Evolutionary conservation across 2,888 invertebrate genomes (phyloP), one percentile per base, ranked within the genome.

Genomic region (Stenolophus ochropezus): DNA sequence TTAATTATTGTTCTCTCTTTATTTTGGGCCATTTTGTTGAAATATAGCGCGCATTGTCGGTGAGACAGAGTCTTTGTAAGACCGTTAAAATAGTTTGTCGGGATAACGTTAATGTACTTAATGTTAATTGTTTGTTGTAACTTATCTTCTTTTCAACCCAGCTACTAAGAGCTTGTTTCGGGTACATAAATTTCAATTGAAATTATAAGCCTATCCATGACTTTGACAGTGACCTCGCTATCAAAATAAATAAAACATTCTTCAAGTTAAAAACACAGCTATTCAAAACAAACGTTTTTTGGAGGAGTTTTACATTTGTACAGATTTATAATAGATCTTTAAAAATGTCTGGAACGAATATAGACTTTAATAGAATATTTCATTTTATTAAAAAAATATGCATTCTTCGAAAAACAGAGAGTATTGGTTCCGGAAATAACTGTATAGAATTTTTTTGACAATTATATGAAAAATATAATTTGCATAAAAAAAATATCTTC

Each of bases 121-220:
- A 71, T 73, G 73, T 73, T 73, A 49, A 73, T 47, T 73, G 73
- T 73, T 73, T 47, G 18, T 25, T 74, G 74, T 74, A 51, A 74
- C 23, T 74, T 74, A 74, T 23, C 14, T 71, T 51, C 23, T 49
- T 53, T 51, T 74, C 25, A 74, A 21, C 51, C 51, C 20, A 5
- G 56, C 16, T 53, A 56, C 74, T 25, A 75, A 25, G 27, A 56
- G 56, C 20, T 65, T 42, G 42, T 69, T 42, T 33, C 69, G 11
- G 42, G 61, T 14, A 25, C 61, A 47, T 71, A 71, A 71, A 51
- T 74, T 74, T 21, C 49, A 74, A 47, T 25, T 49, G 4, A 74
- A 51, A 74, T 51, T 27, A 74, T 74, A 14, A 27, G 25, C 51
- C 23, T 76, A 53, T 76, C 76, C 4, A 18, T 76, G 76, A 56